A percentile compares a stretch with the other conserved stretches of the same genome.
Conservation (phyloP, 2,888 invertebrate genomes). For the Dasysyrphus albostriatus region DNA sequence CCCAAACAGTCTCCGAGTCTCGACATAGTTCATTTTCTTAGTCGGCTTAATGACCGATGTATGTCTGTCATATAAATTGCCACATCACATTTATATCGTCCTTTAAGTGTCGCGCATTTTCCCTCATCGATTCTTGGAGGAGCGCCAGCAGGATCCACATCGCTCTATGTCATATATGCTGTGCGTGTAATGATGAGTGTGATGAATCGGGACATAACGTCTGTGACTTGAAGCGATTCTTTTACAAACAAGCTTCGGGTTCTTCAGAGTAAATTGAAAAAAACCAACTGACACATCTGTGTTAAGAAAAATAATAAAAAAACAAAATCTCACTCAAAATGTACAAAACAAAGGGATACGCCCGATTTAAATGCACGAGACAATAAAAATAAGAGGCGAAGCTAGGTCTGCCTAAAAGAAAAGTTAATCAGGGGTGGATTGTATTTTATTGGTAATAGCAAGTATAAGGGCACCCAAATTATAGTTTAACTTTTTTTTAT, state of each 20-base stretch:
- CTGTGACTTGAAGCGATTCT: conserved; percentile 61
- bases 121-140: conserved; percentile 63
- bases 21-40: not conserved
- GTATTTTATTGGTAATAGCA: not conserved
- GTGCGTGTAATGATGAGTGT: conserved; percentile 61
- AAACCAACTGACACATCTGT: conserved; percentile 2
- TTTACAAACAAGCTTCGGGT: conserved; percentile 46
- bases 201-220: conserved; percentile 70
- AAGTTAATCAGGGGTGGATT: not conserved
- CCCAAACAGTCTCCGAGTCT: conserved; percentile 2
- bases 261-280: not conserved
- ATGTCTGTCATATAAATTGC: conserved; percentile 65
- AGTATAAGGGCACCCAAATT: no score
- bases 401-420: conserved; percentile 1
- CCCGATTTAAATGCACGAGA: conserved; percentile 63
- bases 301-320: conserved; percentile 23
- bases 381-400: conserved; percentile 38
- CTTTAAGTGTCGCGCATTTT: conserved; percentile 56
- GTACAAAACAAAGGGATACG: conserved; percentile 53
- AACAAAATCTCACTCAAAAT: not conserved
- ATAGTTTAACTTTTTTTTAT: no score
- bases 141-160: conserved; percentile 54
- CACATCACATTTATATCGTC: conserved; percentile 68
- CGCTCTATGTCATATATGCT: conserved; percentile 11
- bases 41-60: conserved; percentile 63